Percentiles rank a stretch among this genome's conserved stretches.
Conservation (phyloP, 2,113 vertebrate genomes). For the Pterocles burchelli region DNA sequence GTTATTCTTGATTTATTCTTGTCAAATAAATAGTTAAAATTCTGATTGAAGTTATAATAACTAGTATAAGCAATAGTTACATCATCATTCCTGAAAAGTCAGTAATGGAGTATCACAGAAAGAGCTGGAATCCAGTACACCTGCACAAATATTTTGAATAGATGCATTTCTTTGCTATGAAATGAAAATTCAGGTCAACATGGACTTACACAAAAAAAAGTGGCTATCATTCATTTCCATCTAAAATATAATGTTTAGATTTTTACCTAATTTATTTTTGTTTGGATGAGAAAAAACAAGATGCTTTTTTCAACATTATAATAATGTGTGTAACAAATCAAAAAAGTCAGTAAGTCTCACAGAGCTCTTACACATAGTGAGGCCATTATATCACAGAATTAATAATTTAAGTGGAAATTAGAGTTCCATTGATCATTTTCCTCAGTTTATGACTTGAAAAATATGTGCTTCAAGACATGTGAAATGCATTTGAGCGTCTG, state of each 20-base stretch:
- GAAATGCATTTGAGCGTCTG: background rate
- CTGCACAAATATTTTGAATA: background rate
- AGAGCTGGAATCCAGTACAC: background rate
- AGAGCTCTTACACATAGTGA: background rate
- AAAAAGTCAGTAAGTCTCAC: background rate
- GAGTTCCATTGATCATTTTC: background rate
- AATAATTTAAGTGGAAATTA: background rate
- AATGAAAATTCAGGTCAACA: background rate
- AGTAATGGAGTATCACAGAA: background rate
- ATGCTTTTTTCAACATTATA: background rate
- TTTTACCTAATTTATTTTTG: background rate
- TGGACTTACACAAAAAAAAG: too few species aligned
- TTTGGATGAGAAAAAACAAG: background rate
- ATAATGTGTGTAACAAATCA: background rate
- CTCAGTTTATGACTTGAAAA: background rate
- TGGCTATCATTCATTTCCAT: background rate
- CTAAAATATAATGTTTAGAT: background rate
- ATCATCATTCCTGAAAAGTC: background rate
- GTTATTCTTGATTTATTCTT: constrained; percentile 28
- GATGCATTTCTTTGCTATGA: background rate
- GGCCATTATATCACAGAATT: background rate
- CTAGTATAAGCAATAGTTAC: background rate
- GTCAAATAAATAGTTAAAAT: background rate
- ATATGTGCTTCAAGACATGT: background rate
- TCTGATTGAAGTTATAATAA: background rate